Conservation (phyloP, 2,113 vertebrate species). For the Alaudala cheleensis region DNA sequence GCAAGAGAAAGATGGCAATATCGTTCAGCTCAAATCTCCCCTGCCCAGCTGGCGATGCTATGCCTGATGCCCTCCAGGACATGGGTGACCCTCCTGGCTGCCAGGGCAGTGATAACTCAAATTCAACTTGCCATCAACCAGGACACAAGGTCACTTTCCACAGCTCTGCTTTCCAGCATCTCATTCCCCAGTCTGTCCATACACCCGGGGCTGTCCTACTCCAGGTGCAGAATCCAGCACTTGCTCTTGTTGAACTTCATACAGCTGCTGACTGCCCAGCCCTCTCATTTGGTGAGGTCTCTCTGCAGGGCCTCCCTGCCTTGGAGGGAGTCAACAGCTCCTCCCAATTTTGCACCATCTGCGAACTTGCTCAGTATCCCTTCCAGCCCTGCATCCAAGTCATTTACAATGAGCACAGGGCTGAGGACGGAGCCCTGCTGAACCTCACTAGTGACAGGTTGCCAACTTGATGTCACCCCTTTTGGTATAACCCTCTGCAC, state of each 20-base stretch:
- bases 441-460: background rate
- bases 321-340: background rate
- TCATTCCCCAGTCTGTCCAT: background rate
- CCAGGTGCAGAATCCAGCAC: background rate
- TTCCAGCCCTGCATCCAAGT: background rate
- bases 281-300: background rate
- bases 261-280: background rate
- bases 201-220: background rate
- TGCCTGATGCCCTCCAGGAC: background rate
- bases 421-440: background rate
- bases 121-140: rapidly evolving
- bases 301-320: background rate
- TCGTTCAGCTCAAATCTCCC: background rate
- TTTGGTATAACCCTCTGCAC: background rate
- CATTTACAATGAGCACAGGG: background rate
- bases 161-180: background rate
- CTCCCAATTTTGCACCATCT: background rate
- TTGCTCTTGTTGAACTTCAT: background rate
- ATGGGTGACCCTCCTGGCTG: background rate
- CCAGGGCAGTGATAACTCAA: background rate
- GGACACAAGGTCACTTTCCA: background rate
- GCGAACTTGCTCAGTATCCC: background rate
- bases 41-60: rapidly evolving
- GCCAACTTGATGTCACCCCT: background rate
- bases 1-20: background rate